Evolutionary conservation across 2,113 vertebrate species (phyloP).

Genomic region (Stigmatopora argus): DNA sequence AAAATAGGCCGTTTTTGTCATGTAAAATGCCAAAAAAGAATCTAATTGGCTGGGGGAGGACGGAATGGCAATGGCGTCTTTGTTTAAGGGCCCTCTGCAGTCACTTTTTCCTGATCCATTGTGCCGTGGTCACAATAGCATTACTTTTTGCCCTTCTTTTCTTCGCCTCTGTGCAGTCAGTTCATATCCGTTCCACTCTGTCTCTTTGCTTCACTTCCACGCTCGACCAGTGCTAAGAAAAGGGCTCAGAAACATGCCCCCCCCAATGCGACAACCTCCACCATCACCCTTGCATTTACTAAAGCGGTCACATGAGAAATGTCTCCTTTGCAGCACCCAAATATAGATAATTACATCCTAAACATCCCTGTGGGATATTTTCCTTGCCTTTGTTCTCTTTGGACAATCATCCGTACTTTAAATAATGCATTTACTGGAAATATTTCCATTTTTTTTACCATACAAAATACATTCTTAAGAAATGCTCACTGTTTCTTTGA

Average conservation of each 20-base stretch:
- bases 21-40: constrained; percentile 70
- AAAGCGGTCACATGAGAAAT: not conserved
- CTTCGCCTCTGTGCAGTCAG: constrained; percentile 71
- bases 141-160: constrained; percentile 79
- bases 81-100: constrained; percentile 77
- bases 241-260: constrained; percentile 46
- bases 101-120: constrained; percentile 77
- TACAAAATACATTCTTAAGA: constrained; percentile 25
- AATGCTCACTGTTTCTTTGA: constrained; percentile 42
- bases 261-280: constrained; percentile 46
- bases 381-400: too few species aligned
- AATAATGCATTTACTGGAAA: too few species aligned
- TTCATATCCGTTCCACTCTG: constrained; percentile 79
- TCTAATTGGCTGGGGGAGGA: constrained; percentile 71
- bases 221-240: constrained; percentile 55
- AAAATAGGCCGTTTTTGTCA: constrained; percentile 71
- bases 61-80: constrained; percentile 63
- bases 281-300: constrained; percentile 10
- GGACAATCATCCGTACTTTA: too few species aligned
- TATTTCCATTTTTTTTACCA: too few species aligned
- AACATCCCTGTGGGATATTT: too few species aligned
- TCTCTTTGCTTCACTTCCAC: constrained; percentile 71
- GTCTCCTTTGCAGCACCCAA: not conserved
- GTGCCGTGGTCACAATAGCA: constrained; percentile 77
- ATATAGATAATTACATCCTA: not conserved